These are phyloP conservation scores for Dendrocincla tyrannina DNA, from an alignment of 2,797 vertebrate genomes.

Conservation along the genomic window DNA sequence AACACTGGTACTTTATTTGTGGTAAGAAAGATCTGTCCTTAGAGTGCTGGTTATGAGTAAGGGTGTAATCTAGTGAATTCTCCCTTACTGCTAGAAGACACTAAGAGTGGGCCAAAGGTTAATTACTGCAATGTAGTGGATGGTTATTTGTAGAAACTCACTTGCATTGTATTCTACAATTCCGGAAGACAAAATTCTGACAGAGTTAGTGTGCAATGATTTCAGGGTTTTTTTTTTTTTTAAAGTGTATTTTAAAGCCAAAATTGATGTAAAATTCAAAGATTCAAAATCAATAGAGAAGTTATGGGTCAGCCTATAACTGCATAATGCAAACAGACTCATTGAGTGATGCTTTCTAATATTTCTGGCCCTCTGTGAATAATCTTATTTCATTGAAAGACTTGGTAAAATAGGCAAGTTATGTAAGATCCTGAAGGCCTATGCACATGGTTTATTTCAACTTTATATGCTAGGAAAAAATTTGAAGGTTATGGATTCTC, in stretches of 20 bases:
- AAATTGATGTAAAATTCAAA: not conserved
- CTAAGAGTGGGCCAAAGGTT: not conserved
- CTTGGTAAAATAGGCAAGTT: not conserved
- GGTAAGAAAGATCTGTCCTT: not conserved
- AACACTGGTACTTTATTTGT: not conserved
- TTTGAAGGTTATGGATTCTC: not conserved
- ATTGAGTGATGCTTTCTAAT: not conserved
- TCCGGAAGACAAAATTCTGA: not conserved
- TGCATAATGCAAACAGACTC: not conserved
- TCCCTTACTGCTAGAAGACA: not conserved
- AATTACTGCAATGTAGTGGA: fast-evolving
- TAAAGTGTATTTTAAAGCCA: not conserved
- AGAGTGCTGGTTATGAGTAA: not conserved
- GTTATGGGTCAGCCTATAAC: not conserved
- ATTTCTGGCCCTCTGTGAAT: not conserved
- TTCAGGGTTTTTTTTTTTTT: not conserved
- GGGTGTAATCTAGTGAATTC: not conserved
- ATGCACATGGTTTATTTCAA: not conserved
- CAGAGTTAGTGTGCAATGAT: not conserved
- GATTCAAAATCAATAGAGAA: not conserved
- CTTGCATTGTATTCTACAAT: not conserved
- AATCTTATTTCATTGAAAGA: not conserved
- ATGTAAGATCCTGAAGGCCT: not conserved
- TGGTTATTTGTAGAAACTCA: not conserved
- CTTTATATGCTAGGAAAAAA: not conserved